phyloP scores from a whole-genome alignment of 2,888 invertebrate genomes.

The Polydrusus tereticollis region DNA sequence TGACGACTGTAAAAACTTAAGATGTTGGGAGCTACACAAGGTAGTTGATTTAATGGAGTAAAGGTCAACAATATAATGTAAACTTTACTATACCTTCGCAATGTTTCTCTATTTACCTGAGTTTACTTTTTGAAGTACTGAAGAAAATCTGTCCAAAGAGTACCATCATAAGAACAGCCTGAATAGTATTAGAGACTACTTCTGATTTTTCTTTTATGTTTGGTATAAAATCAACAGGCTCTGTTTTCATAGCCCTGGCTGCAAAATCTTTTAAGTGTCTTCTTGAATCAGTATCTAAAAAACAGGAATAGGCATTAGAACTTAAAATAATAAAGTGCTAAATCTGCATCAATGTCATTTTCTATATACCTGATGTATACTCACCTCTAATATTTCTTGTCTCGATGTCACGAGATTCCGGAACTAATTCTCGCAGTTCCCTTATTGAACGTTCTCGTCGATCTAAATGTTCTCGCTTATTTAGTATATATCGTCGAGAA shows the following conservation, averaged over 20 bases:
- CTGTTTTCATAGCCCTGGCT: background rate
- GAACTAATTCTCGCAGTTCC: background rate
- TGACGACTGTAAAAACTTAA: no score
- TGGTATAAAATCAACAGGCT: slow-evolving; percentile 17
- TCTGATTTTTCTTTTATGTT: background rate
- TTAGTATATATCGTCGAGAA: background rate
- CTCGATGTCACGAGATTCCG: background rate
- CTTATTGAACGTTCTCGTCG: background rate
- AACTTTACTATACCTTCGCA: no score
- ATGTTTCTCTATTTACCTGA: background rate
- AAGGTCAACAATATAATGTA: no score
- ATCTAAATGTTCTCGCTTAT: no score
- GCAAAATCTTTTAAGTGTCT: background rate
- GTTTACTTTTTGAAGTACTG: slow-evolving; percentile 1
- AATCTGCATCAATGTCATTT: no score
- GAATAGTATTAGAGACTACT: background rate
- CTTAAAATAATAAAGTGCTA: no score
- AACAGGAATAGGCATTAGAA: background rate
- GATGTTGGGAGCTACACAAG: no score
- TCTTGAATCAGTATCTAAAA: background rate
- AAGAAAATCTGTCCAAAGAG: slow-evolving; percentile 15
- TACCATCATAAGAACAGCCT: background rate
- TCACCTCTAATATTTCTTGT: background rate
- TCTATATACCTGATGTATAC: background rate
- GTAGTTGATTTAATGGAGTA: no score